Percentiles rank a stretch among this genome's conserved stretches.
Conservation (phyloP, 2,888 invertebrate genomes). For the Cylindroiulus punctatus region DNA sequence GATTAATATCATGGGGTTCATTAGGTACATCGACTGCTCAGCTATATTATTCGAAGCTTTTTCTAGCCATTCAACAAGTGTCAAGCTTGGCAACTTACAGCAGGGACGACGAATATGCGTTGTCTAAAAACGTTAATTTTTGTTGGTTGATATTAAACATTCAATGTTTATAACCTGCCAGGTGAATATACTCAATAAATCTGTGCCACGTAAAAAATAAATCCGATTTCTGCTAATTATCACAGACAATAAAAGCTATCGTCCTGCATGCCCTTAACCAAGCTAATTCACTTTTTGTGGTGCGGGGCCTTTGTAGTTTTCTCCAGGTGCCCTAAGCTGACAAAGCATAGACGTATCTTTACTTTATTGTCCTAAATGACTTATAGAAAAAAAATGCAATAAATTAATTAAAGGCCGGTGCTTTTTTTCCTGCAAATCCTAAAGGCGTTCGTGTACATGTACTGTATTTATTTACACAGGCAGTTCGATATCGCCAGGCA, state of each 20-base stretch:
- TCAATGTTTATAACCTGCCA: neutral
- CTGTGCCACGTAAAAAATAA: neutral
- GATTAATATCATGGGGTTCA: neutral
- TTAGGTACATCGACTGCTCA: neutral
- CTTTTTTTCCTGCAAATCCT: neutral
- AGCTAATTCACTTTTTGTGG: neutral
- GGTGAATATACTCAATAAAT: constrained; percentile 2
- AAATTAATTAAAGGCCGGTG: neutral
- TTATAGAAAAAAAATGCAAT: neutral
- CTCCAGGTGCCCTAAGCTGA: neutral
- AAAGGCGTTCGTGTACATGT: neutral
- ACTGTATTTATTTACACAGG: too few relatives aligned
- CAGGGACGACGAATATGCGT: too few relatives aligned
- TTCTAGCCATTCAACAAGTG: neutral
- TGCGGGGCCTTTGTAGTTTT: neutral
- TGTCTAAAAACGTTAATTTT: too few relatives aligned
- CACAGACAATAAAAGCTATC: neutral
- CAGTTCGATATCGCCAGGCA: too few relatives aligned
- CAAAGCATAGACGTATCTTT: neutral
- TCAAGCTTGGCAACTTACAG: neutral
- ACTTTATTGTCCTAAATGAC: neutral
- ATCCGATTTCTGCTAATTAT: neutral
- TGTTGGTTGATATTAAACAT: neutral
- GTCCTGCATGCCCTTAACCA: neutral
- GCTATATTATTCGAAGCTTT: neutral